These are phyloP conservation scores for Drosophila kikkawai DNA, from an alignment of 1,140 invertebrate genomes.

Conservation along the genomic window DNA sequence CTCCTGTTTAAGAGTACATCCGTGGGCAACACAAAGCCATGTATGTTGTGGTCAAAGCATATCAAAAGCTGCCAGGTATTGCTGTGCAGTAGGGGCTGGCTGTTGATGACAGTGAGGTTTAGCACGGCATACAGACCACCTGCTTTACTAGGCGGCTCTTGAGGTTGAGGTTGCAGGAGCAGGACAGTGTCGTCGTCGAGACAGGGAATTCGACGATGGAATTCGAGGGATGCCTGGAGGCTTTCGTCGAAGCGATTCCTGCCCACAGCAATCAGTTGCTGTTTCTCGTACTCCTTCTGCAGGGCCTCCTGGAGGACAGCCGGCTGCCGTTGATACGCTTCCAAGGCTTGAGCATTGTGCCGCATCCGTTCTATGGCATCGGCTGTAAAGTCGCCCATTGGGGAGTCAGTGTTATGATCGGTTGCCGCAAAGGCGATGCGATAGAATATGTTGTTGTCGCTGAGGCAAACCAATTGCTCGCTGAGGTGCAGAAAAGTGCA, in stretches of 20 bases:
- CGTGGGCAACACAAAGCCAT: constrained; percentile 47
- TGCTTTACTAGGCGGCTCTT: constrained; percentile 1
- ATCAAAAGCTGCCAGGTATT: constrained; percentile 57
- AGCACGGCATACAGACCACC: constrained; percentile 44
- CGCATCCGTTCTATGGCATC: constrained; percentile 39
- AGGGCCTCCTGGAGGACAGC: constrained; percentile 38
- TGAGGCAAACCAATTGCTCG: constrained; percentile 71
- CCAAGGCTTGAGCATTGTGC: constrained; percentile 35
- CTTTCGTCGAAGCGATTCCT: constrained; percentile 13
- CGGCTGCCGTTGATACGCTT: constrained; percentile 46
- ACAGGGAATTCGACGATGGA: constrained; percentile 41
- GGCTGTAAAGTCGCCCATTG: constrained; percentile 41
- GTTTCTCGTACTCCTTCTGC: constrained; percentile 61
- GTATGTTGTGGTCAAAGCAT: constrained; percentile 24
- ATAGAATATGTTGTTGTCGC: constrained; percentile 80
- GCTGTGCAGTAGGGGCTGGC: constrained; percentile 18
- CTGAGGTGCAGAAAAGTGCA: constrained; percentile 66
- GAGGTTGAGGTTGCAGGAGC: constrained; percentile 20
- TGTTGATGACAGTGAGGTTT: constrained; percentile 19
- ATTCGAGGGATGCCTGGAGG: constrained; percentile 40
- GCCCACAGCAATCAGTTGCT: constrained; percentile 62
- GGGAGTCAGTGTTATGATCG: constrained; percentile 1
- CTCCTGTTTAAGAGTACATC: constrained; percentile 40
- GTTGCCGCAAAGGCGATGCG: constrained; percentile 53
- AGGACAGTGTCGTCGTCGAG: constrained; percentile 5